Percentiles rank a stretch among this genome's conserved stretches.
phyloP scores from a whole-genome alignment of 2,797 vertebrate species.

The Helicolenus hilgendorfi region DNA sequence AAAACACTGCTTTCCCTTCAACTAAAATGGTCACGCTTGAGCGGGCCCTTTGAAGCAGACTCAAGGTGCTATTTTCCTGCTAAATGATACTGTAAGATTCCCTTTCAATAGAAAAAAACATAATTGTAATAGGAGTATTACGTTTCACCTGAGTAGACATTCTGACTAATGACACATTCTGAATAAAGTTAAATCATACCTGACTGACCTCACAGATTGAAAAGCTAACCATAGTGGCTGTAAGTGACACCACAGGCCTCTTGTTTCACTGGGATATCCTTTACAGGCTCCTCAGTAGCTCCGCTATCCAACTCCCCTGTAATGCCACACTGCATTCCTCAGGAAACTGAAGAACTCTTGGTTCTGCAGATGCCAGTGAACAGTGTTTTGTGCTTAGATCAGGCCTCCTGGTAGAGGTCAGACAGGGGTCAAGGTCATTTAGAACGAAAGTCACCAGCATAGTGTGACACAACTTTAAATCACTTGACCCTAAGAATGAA shows the following conservation, averaged over 20 bases:
- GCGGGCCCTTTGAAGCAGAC: constrained; percentile 48
- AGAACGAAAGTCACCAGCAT: background rate
- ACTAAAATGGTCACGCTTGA: constrained; percentile 58
- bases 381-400: constrained; percentile 19
- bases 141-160: constrained; percentile 21
- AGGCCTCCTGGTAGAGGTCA: constrained; percentile 18
- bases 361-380: constrained; percentile 36
- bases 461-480: background rate
- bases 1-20: constrained; percentile 59
- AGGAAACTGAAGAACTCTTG: constrained; percentile 67
- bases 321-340: constrained; percentile 67
- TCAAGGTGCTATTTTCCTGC: constrained; percentile 49
- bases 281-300: constrained; percentile 62
- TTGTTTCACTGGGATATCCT: constrained; percentile 75
- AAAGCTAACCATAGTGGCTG: constrained; percentile 33
- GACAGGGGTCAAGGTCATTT: constrained; percentile 49
- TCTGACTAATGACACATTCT: constrained; percentile 33
- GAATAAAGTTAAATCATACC: constrained; percentile 64
- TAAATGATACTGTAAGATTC: constrained; percentile 27
- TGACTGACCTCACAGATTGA: constrained; percentile 58
- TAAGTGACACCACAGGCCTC: constrained; percentile 76
- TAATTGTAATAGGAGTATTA: constrained; percentile 31
- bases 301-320: constrained; percentile 47
- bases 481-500: constrained; percentile 13
- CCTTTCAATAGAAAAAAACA: background rate